Percentiles rank a stretch among this genome's conserved stretches.
Conservation (phyloP, 2,797 vertebrate genomes). For the Peromyscus eremicus region DNA sequence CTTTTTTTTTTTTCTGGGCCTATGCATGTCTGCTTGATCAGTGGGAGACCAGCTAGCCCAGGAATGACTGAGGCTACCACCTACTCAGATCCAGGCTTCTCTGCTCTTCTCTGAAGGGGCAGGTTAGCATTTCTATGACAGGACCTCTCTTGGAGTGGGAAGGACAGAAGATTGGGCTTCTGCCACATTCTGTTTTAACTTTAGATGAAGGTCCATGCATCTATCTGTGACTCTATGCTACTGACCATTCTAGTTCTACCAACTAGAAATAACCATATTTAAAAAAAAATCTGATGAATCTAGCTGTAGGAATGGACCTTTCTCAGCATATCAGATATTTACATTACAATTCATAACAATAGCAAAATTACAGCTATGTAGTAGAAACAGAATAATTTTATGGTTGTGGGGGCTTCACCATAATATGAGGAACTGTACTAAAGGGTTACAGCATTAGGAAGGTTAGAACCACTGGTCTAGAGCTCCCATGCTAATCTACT, state of each 20-base stretch:
- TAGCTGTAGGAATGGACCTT: not conserved
- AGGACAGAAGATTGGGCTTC: not conserved
- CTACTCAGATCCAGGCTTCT: not conserved
- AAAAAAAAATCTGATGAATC: not conserved
- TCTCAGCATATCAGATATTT: not conserved
- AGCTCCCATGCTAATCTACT: not conserved
- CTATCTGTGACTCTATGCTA: not conserved
- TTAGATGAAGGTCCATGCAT: not conserved
- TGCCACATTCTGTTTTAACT: not conserved
- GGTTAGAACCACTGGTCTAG: not conserved
- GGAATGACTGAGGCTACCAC: not conserved
- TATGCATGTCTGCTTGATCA: not conserved
- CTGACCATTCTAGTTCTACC: not conserved
- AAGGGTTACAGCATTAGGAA: not conserved
- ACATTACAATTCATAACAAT: not conserved
- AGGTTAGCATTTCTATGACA: not conserved
- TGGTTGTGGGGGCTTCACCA: not conserved
- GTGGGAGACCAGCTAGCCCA: too few species aligned
- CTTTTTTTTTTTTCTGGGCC: not conserved
- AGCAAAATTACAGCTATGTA: not conserved
- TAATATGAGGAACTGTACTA: not conserved
- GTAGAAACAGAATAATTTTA: not conserved
- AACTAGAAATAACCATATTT: not conserved
- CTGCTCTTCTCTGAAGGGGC: not conserved
- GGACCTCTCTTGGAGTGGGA: not conserved